Evolutionary conservation across 2,888 invertebrate species (phyloP), one percentile per base, ranked within the genome.

Genomic region (Periphyllus acericola): DNA sequence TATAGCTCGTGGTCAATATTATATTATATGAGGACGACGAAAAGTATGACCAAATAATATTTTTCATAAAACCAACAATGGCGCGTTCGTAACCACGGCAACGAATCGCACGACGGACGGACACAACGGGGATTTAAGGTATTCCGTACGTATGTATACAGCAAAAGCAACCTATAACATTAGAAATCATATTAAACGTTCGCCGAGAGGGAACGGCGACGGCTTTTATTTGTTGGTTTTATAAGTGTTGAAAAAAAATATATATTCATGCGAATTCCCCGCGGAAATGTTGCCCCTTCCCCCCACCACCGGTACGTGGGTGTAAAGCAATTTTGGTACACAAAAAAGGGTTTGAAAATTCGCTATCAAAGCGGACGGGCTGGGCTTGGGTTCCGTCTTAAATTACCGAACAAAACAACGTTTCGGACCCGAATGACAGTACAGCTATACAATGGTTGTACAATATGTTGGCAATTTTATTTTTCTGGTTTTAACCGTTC

Each of bases 231-330:
- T n/a, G n/a, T 55, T 29, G 19, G 14, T 74, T 68, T 55, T 34
- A 82, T 34, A 82, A 82, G 17, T 21, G 71, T 52, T 5, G 17
- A 21, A 68, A 81, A 80, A 81, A 68, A 66, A 66, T 66, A 66
- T 3, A 11, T 40, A 68, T 29, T 40, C 19, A 40, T 36, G 17
- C 6, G 36, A 52, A n/a, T 25, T 55, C 25, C 52, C n/a, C 21
- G 36, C 52, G 52, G 32, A 46, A 46, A 34, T 25, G n/a, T 52
- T 25, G 11, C 3, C 9, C 36, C 36, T n/a, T n/a, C 36, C 36
- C 6, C 11, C 11, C 14, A 17, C 52, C 52, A 17, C 25, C n/a
- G n/a, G 34, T 46, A 55, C 19, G 5, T 9, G 19, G 40, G 36
- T 60, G 46, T 46, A 9, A 9, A 83, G 21, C 29, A 83, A 75